These are phyloP conservation scores for Drosophila grimshawi DNA, from an alignment of 1,140 invertebrate genomes.

Conservation along the genomic window DNA sequence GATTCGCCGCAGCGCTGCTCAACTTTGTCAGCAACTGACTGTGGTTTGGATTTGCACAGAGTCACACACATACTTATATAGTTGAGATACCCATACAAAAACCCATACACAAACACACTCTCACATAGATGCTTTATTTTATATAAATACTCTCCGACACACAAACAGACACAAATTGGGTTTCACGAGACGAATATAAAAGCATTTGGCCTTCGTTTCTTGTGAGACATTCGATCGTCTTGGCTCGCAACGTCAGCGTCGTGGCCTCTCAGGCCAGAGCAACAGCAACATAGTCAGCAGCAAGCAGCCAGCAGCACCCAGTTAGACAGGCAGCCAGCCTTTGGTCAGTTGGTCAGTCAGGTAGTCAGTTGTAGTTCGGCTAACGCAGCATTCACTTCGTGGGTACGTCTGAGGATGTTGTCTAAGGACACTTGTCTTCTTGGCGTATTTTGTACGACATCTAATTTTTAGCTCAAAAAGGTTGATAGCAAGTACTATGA, in stretches of 20 bases:
- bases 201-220: conserved; percentile 76
- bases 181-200: conserved; percentile 77
- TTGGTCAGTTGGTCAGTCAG: conserved; percentile 62
- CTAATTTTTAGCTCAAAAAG: background rate
- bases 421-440: conserved; percentile 1
- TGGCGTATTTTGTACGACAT: conserved; percentile 1
- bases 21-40: conserved; percentile 72
- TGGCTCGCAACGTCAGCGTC: conserved; percentile 71
- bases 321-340: conserved; percentile 41
- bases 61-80: conserved; percentile 57
- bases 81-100: conserved; percentile 38
- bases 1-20: conserved; percentile 71
- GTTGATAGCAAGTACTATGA: background rate
- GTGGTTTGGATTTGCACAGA: conserved; percentile 11
- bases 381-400: conserved; percentile 37
- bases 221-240: conserved; percentile 84
- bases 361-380: conserved; percentile 53
- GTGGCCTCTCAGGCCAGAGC: conserved; percentile 44
- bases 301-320: conserved; percentile 40
- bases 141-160: conserved; percentile 55
- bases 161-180: conserved; percentile 31
- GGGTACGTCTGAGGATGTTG: conserved; percentile 22
- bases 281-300: conserved; percentile 22
- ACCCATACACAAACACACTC: conserved; percentile 21
- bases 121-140: conserved; percentile 56